Evolutionary conservation across 2,888 invertebrate species (phyloP).

Genomic region (Suillia variegata): DNA sequence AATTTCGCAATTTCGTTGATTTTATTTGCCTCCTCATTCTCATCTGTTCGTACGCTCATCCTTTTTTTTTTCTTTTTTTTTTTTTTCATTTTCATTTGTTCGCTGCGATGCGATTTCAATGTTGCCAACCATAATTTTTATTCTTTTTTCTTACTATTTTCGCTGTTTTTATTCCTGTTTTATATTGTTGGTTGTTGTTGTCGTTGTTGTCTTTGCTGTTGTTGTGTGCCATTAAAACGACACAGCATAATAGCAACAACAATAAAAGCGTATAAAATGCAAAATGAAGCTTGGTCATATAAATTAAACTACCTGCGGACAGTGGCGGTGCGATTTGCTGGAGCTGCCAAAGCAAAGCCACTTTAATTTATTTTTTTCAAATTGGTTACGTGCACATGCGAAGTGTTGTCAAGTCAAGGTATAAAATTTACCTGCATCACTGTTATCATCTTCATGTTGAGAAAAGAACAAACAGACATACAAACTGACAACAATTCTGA

Average conservation of each 20-base stretch:
- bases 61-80: constrained; percentile 12
- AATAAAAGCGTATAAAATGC: constrained; percentile 24
- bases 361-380: constrained; percentile 4
- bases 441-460: too few species aligned
- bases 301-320: constrained; percentile 53
- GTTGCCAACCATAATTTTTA: constrained; percentile 31
- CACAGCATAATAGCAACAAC: constrained; percentile 51
- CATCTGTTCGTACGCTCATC: constrained; percentile 8
- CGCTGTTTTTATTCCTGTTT: constrained; percentile 13
- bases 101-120: constrained; percentile 24
- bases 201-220: constrained; percentile 26
- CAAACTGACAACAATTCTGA: too few species aligned
- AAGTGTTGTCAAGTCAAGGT: too few species aligned
- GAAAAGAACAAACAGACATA: too few species aligned
- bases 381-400: too few species aligned
- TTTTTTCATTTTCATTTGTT: constrained; percentile 5
- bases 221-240: constrained; percentile 45
- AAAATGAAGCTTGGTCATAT: constrained; percentile 38
- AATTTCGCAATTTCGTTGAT: constrained; percentile 35
- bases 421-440: too few species aligned
- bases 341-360: not conserved
- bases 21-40: constrained; percentile 23
- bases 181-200: constrained; percentile 20
- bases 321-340: constrained; percentile 23
- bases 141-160: constrained; percentile 20